phyloP scores from a whole-genome alignment of 2,888 invertebrate genomes.

The Cyclophora punctaria region DNA sequence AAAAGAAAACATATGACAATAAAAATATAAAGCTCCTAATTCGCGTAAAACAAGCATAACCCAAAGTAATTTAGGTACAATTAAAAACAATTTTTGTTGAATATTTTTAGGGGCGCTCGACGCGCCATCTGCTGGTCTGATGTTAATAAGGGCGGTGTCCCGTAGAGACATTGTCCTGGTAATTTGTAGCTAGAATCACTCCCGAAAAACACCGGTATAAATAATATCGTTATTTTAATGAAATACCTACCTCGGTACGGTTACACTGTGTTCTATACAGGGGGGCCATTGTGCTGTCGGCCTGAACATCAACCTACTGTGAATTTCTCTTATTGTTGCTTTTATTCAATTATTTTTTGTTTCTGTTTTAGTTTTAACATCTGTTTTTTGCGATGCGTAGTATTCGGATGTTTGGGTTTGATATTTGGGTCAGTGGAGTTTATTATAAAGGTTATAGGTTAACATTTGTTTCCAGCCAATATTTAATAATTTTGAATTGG shows the following conservation, averaged over 20 bases:
- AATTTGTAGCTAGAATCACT: slow-evolving; percentile 70
- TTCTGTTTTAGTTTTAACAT: background rate
- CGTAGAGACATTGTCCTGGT: slow-evolving; percentile 66
- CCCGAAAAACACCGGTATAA: slow-evolving; percentile 60
- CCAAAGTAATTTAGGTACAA: slow-evolving; percentile 24
- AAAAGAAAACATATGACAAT: too few relatives aligned
- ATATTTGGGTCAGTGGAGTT: too few relatives aligned
- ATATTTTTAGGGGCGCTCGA: slow-evolving; percentile 37
- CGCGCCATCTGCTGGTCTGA: slow-evolving; percentile 59
- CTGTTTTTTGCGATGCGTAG: background rate
- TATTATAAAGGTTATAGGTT: too few relatives aligned
- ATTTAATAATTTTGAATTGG: too few relatives aligned
- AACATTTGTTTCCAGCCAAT: too few relatives aligned
- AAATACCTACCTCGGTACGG: slow-evolving; percentile 39
- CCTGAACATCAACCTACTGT: slow-evolving; percentile 30
- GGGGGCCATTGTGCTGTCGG: slow-evolving; percentile 25
- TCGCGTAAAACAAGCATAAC: background rate
- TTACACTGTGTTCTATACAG: slow-evolving; percentile 5
- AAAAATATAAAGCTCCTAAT: slow-evolving; percentile 9
- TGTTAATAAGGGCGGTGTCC: slow-evolving; percentile 57
- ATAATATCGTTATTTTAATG: slow-evolving; percentile 60
- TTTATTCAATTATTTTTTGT: slow-evolving; percentile 18
- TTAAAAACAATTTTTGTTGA: slow-evolving; percentile 37
- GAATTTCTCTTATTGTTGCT: slow-evolving; percentile 26
- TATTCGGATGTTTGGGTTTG: too few relatives aligned